phyloP scores from a whole-genome alignment of 2,797 vertebrate genomes.

The Eospalax fontanierii region DNA sequence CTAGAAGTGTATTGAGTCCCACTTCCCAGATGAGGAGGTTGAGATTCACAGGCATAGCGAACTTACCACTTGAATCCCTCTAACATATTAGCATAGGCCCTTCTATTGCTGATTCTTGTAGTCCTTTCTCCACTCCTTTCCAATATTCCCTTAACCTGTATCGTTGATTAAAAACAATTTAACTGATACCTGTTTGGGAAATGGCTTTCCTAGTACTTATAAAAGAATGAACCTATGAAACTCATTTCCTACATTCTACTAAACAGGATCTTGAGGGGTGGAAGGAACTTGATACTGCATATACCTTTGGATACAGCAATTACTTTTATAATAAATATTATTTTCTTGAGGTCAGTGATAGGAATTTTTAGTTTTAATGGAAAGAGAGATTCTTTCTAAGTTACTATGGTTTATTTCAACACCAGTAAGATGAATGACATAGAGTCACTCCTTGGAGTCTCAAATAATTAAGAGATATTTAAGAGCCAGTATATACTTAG shows the following conservation, averaged over 20 bases:
- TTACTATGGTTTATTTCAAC: conserved; percentile 50
- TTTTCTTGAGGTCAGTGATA: conserved; percentile 34
- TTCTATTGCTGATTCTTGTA: neutral
- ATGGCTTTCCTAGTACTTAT: neutral
- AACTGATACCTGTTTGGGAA: neutral
- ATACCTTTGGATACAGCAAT: neutral
- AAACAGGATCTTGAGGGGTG: neutral
- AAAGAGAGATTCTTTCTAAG: neutral
- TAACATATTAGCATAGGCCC: neutral
- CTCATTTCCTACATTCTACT: neutral
- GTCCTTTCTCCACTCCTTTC: neutral
- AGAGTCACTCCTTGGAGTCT: neutral
- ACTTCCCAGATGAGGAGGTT: neutral
- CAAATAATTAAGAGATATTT: conserved; percentile 58
- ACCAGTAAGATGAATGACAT: conserved; percentile 38
- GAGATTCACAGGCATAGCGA: neutral
- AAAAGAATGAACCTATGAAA: conserved; percentile 10
- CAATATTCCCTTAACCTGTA: neutral
- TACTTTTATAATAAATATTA: conserved; percentile 52
- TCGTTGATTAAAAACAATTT: neutral
- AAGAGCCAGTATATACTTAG: neutral
- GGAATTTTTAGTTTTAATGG: conserved; percentile 24
- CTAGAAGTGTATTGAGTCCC: neutral
- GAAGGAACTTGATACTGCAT: neutral
- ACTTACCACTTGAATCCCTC: neutral